phyloP scores from a whole-genome alignment of 2,113 vertebrate genomes.

The Bos indicus region DNA sequence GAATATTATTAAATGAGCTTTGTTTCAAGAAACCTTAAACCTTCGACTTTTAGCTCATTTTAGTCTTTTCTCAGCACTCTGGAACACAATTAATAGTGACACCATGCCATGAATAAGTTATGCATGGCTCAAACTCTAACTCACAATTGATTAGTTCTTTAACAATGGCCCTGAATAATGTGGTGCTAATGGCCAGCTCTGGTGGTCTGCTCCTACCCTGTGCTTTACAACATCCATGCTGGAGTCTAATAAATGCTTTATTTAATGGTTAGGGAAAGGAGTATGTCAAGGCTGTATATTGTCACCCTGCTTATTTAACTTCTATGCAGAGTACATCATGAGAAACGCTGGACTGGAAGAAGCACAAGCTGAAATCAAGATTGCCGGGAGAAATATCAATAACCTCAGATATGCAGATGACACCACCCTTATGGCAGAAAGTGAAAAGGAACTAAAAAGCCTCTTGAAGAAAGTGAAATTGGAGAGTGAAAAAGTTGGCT shows the following conservation, averaged over 20 bases:
- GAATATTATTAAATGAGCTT: constrained; percentile 42
- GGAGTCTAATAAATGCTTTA: not conserved
- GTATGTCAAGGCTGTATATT: no score
- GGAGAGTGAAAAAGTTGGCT: no score
- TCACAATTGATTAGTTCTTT: constrained; percentile 29
- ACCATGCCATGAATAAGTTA: not conserved
- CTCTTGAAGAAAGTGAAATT: no score
- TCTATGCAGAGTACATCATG: no score
- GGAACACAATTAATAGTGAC: constrained; percentile 17
- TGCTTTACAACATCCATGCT: not conserved
- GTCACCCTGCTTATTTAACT: no score
- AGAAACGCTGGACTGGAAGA: no score
- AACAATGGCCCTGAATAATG: constrained; percentile 15
- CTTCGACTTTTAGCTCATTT: constrained; percentile 12
- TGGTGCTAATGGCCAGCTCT: constrained; percentile 24
- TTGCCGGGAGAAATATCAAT: no score
- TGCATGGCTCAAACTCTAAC: not conserved
- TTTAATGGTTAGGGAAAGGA: not conserved
- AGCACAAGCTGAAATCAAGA: no score
- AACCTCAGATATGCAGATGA: no score
- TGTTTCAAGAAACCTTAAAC: constrained; percentile 63
- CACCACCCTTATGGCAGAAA: no score
- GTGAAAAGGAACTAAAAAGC: no score
- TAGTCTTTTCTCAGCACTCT: constrained; percentile 3
- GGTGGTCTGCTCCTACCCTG: constrained; percentile 34